Evolutionary conservation across 2,888 invertebrate genomes (phyloP), one percentile per base, ranked within the genome.

Genomic region (Oasisia sp.): DNA sequence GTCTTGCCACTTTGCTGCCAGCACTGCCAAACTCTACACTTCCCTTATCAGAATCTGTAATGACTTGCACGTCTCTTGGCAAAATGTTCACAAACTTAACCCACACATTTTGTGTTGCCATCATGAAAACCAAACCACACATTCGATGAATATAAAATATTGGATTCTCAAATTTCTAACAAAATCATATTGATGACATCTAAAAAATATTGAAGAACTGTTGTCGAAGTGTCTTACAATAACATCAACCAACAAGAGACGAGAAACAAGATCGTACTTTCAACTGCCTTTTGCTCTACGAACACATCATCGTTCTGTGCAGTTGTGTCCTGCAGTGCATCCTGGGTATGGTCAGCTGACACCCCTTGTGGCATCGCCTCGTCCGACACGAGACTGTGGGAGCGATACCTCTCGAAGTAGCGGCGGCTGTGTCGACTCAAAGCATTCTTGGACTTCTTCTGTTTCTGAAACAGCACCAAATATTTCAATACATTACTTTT

Each of bases 401-500:
- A 94, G 93, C 95, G 95, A 94, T 94, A 95, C 32, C 94, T 93
- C 93, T 97, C 97, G 95, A 98, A 99, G 96, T 98, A 98, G 92
- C 98, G 98, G 96, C 98, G 98, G 95, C 99, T 99, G 97, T 99
- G 99, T 94, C 98, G 97, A 95, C 99, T 99, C 92, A 98, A 98
- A 0, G 99, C 99, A 92, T 98, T 98, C 97, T 99, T 98, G 97
- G 98, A 98, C 96, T 98, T 98, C 89, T 98, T 96, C 96, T 98
- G 98, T 97, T 98, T 98, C 97, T 96, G 91, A 96, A 94, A 95
- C 89, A 93, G 90, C 89, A 93, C 74, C 11, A 89, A 12, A 89
- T 38, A 90, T n/a, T 14, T 19, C 19, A 91, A 91, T 8, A 91
- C 50, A 11, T 58, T 91, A 27, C 14, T 56, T 58, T 27, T 38